Base-by-base conservation (phyloP, 2,888 invertebrate species). In the Neocrepidodera transversa region DNA sequence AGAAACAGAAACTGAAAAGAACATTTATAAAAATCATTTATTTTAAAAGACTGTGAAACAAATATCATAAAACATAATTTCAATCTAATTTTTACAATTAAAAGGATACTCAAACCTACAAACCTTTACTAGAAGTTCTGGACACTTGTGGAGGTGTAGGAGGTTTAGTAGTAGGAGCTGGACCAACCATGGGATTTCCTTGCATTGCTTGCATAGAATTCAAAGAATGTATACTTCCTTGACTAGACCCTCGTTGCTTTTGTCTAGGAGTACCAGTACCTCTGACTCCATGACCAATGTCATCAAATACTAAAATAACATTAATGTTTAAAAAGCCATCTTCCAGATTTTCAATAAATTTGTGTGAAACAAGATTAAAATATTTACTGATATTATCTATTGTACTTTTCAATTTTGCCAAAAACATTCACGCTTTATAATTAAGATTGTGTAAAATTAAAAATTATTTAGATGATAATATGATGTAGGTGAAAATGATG, bases 111-210 rank as follows among this genome's bases (percentile, higher is more conserved):
- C 8, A 18, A 36, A 23, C 11, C 14, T 38, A 13, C 23, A 30
- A 16, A 52, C 78, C 78, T 76, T 80, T 80, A 62, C 79, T 79
- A 52, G 76, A 76, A 73, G 82, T 88, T 74, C 82, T 84, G 68
- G 83, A 88, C 76, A 87, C 85, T 72, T 93, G 93, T 1, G 97
- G 97, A 26, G 97, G 97, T 2, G 96, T 97, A 0, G 97, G 96
- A 0, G 97, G 97, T 77, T 95, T 95, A 0, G 95, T 95, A 1
- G 94, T 95, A 1, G 97, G 97, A 0, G 96, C 93, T 5, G 94
- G 94, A 14, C 90, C 90, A 53, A 88, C 88, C 70, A 82, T 79
- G 4, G 80, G 78, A 20, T 80, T 81, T 4, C 26, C 45, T 16
- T 38, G 38, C 17, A 38, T 38, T 81, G 78, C 69, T 79, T 72